Evolutionary conservation across 2,113 vertebrate species (phyloP).

Genomic region (Oplegnathus fasciatus): DNA sequence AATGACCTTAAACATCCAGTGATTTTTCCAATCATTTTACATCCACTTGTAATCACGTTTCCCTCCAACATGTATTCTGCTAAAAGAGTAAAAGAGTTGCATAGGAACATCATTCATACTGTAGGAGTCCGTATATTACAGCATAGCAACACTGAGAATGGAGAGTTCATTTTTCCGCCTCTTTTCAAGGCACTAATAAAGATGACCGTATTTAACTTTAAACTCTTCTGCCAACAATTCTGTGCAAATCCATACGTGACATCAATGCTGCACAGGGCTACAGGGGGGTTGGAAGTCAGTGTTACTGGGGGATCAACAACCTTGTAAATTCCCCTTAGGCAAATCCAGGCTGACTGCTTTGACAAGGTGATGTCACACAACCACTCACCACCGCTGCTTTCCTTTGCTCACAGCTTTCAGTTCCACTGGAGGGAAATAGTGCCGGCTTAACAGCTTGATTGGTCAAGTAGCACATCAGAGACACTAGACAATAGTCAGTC

Average conservation of each 20-base stretch:
- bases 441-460: conserved; percentile 63
- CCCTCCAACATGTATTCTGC: neutral
- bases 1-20: too few relatives aligned
- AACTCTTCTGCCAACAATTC: conserved; percentile 2
- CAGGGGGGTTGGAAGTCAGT: conserved; percentile 23
- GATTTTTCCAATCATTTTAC: too few relatives aligned
- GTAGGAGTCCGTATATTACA: neutral
- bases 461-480: conserved; percentile 65
- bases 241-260: conserved; percentile 21
- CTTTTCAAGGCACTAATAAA: conserved; percentile 13
- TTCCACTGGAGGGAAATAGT: conserved; percentile 47
- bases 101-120: neutral
- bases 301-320: conserved; percentile 30
- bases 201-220: conserved; percentile 20
- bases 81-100: neutral
- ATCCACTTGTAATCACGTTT: neutral
- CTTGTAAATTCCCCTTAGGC: conserved; percentile 57
- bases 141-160: neutral
- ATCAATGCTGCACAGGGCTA: conserved; percentile 5
- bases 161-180: neutral
- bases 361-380: conserved; percentile 66
- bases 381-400: conserved; percentile 26
- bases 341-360: conserved; percentile 63
- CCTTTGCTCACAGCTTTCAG: conserved; percentile 39
- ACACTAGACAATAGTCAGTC: conserved; percentile 41